Evolutionary conservation across 2,113 vertebrate genomes (phyloP), one percentile per base, ranked within the genome.

Genomic region (Amphiprion ocellaris): DNA sequence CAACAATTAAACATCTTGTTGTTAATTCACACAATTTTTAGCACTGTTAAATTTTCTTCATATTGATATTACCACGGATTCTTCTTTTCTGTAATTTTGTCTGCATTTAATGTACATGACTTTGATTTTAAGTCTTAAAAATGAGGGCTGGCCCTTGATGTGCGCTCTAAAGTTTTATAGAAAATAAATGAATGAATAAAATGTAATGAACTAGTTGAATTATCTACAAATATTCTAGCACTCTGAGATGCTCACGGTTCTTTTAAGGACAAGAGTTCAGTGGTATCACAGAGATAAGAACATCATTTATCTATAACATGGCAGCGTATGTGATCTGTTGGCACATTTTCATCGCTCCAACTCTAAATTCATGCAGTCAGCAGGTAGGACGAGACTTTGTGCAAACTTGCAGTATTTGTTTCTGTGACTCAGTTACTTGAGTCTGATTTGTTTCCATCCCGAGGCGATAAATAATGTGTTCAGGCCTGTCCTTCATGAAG

Each of bases 401-500:
- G 33, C 47, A 56, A 77, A 83, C 58, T 24, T 65, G 26, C 23
- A 61, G 21, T 55, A 10, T 30, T 72, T 17, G 16, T 69, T 11
- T 33, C 55, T 23, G 61, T 81, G 24, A 88, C 46, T 79, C 63
- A 82, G 53, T 16, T 2, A 30, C 19, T 15, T 10, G 11, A 28
- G 53, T 56, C 47, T 77, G 53, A 19, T 55, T 55, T 30, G 41
- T 69, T 30, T 62, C 23, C 52, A 21, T 60, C 83, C 49, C 23
- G 50, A 79, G 60, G 75, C 56, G 14, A 55, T 33, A 33, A 50
- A 23, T 69, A 15, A 79, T 58, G 61, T 56, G 88, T 81, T 84
- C 69, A 67, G 73, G 19, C 85, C 26, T 81, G 85, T 56, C n/a
- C 5, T 8, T 53, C 54, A 3, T 30, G n/a, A 30, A 49, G 11